Evolutionary conservation across 2,113 vertebrate genomes (phyloP), one percentile per base, ranked within the genome.

Genomic region (Labrus mixtus): DNA sequence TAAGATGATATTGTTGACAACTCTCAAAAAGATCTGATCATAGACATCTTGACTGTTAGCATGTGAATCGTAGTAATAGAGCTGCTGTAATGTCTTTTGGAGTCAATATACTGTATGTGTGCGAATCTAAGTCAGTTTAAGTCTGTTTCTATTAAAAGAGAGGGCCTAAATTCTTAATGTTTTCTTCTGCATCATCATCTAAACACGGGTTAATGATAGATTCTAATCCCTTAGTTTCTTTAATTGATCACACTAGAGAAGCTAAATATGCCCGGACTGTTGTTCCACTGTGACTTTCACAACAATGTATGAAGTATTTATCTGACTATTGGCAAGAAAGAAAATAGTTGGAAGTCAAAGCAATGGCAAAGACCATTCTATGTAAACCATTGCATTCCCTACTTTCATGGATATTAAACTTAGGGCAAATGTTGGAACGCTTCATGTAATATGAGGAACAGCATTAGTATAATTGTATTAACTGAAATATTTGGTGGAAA

Each of bases 391-490:
- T 63, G 36, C 15, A 19, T 19, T 70, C 76, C 11, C 72, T 60
- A 43, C 68, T 82, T 68, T 79, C 79, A 83, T 67, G 63, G 50
- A 67, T 65, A 79, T 84, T 66, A 86, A 77, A 68, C 23, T 5
- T 15, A 20, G 29, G 50, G 48, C 76, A 50, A 72, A 83, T 59
- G 10, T 67, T 60, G 39, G 57, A 60, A 60, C 64, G 73, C 76
- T 68, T 41, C 58, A 64, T 2, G 61, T 54, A 83, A 78, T 69
- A 82, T 46, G 69, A 87, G 53, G 17, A 67, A 78, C 71, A 23
- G n/a, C 72, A 82, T 76, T 74, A 13, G 20, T 23, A 67, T 78
- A 78, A 90, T 74, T 86, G 20, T 48, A 73, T 84, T 68, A 81
- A 61, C n/a, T 15, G 37, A 76, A 86, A 68, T 74, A 83, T 70